Evolutionary conservation across 2,113 vertebrate genomes (phyloP), one percentile per base, ranked within the genome.

Genomic region (Electrona antarctica): DNA sequence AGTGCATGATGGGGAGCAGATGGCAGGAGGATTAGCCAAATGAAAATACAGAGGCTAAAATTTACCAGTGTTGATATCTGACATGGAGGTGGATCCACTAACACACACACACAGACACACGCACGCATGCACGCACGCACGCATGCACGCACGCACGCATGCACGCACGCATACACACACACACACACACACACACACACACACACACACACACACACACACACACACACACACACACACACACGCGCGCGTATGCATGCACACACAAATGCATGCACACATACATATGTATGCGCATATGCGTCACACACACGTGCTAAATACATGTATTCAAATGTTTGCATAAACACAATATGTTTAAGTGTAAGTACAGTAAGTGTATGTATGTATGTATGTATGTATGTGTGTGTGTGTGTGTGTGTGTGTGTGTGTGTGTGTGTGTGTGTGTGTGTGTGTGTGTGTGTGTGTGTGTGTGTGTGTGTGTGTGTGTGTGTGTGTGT

Each of bases 11-110:
- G 6, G 88, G 76, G 85, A 91, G 87, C 95, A 96, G 96, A 94
- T 95, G 95, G 94, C 8, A 12, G 85, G 6, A 58, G 87, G 88
- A 77, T 92, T 89, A 92, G 91, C 84, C 86, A 93, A 92, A 93
- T 83, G 88, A 93, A 94, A 95, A 94, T 91, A 91, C 90, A 87
- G 0, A 69, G 86, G 52, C 80, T 84, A 87, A 93, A 91, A 55
- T 92, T 94, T 94, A 91, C 92, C 78, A 69, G 85, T 52, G 85
- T 93, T 93, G 69, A 91, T 94, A 93, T 90, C 88, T 90, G 86
- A 91, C 87, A 90, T 91, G 83, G 72, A 88, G 82, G 90, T 89
- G 90, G 90, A 92, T 73, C 82, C 87, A 84, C 86, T 62, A 29
- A 50, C 47, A 69, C 29, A 52, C 0, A 52, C 50, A 52, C 50